Evolutionary conservation across 2,888 invertebrate genomes (phyloP), one percentile per base, ranked within the genome.

Genomic region (Lasioglossum morio): DNA sequence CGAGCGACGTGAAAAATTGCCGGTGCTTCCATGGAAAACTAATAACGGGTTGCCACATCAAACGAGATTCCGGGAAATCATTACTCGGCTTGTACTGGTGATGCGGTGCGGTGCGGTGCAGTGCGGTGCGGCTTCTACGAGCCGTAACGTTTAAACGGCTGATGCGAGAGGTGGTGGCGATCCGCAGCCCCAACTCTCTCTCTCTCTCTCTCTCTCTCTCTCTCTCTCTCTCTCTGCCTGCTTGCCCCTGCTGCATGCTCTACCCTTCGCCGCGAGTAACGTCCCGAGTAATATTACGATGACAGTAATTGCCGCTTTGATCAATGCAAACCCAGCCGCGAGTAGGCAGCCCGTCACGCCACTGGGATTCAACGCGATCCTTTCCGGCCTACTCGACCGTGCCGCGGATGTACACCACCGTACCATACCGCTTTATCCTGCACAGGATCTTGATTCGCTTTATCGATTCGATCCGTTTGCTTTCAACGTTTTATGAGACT

Each of bases 261-360:
- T 85, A 87, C 88, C 91, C 88, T 85, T 85, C 88, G 90, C 72
- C 89, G 90, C 91, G 93, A 92, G 93, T 93, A 94, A 94, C 94
- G 93, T 93, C 92, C 93, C 91, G 91, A 92, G 94, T 93, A 94
- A 94, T 94, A 94, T 93, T 94, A 94, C 93, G 93, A 93, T 94
- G 94, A 94, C 94, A 94, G 94, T 94, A 94, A 94, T 94, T 94
- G 94, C 93, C 90, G 94, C 94, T 94, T 94, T 94, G 94, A 94
- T 94, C 94, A 94, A 94, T 94, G 93, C 92, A 90, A 92, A 88
- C 90, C 91, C 91, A 89, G 89, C 92, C 92, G 89, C 92, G 92
- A 92, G 92, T 92, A 92, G 92, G 90, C 91, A 92, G 86, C 91
- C 84, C 89, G 90, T 92, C 92, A 93, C 89, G 90, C 91, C 90